phyloP scores from a whole-genome alignment of 2,888 invertebrate genomes.

The Drosophila robusta region DNA sequence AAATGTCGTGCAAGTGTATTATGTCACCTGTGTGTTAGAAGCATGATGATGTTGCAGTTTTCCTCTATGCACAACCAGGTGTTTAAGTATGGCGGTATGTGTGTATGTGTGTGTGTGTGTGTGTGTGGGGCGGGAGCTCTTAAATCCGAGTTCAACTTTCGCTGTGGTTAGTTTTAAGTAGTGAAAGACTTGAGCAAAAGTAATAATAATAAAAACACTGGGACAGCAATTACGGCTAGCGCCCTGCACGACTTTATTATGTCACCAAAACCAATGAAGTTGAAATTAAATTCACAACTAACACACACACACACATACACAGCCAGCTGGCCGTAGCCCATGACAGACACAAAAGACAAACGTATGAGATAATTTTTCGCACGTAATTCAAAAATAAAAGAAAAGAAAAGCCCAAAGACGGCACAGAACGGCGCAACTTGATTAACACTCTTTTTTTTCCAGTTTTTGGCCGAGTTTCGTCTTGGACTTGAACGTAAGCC shows the following conservation, averaged over 20 bases:
- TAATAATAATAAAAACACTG: constrained; percentile 54
- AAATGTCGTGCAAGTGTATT: constrained; percentile 85
- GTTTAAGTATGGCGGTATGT: constrained; percentile 1
- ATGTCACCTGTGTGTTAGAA: constrained; percentile 85
- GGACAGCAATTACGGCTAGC: constrained; percentile 34
- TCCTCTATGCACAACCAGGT: constrained; percentile 36
- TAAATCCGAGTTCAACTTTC: constrained; percentile 52
- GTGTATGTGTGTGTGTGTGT: neutral
- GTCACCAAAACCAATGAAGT: constrained; percentile 61
- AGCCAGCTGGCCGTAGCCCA: constrained; percentile 37
- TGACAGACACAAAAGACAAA: constrained; percentile 46
- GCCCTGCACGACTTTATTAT: constrained; percentile 60
- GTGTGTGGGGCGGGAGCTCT: constrained; percentile 7
- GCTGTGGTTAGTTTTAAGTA: constrained; percentile 30
- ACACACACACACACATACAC: constrained; percentile 12
- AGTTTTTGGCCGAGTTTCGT: constrained; percentile 35
- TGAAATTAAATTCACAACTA: constrained; percentile 46
- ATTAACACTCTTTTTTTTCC: constrained; percentile 68
- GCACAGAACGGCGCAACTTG: constrained; percentile 69
- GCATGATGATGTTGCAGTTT: constrained; percentile 61
- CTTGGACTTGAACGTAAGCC: constrained; percentile 23
- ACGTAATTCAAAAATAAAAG: constrained; percentile 67
- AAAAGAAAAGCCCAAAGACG: constrained; percentile 29
- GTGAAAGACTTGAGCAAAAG: constrained; percentile 37
- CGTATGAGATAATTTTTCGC: constrained; percentile 64